phyloP scores from a whole-genome alignment of 1,140 invertebrate genomes.

The Daktulosphaira vitifoliae region DNA sequence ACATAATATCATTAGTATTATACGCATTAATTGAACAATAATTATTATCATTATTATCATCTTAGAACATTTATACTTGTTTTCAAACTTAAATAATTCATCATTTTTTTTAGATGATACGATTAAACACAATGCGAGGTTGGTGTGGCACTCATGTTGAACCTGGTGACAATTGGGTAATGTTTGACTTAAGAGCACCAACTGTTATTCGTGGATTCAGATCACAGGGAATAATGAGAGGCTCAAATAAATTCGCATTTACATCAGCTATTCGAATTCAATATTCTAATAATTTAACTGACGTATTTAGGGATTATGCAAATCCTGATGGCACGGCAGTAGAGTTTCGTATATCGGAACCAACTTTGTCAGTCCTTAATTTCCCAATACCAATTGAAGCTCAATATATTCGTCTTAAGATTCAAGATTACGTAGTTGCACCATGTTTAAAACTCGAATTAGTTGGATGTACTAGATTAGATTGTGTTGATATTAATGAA shows the following conservation, averaged over 20 bases:
- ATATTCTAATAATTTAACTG: conserved; percentile 80
- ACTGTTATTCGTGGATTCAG: conserved; percentile 81
- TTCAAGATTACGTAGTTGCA: conserved; percentile 73
- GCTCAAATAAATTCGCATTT: conserved; percentile 71
- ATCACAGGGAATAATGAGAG: conserved; percentile 72
- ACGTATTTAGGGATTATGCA: conserved; percentile 80
- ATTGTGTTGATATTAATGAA: conserved; percentile 88
- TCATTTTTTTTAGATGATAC: conserved; percentile 54
- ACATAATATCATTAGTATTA: not conserved
- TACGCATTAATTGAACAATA: conserved; percentile 4
- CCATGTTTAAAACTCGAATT: conserved; percentile 87
- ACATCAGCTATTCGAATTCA: conserved; percentile 77
- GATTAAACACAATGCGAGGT: conserved; percentile 68
- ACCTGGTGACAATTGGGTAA: conserved; percentile 77
- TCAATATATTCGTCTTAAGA: conserved; percentile 75
- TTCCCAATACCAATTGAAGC: conserved; percentile 86
- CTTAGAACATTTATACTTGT: too few relatives aligned
- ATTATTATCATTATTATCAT: too few relatives aligned
- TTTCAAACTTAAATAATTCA: not conserved
- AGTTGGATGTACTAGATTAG: conserved; percentile 84
- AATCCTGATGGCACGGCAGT: conserved; percentile 87
- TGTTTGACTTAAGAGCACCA: conserved; percentile 80
- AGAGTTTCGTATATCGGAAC: conserved; percentile 78
- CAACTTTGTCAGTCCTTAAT: conserved; percentile 78
- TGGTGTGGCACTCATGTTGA: conserved; percentile 83